Conservation (phyloP, 2,888 invertebrate species). For the Sinhomidia bicolor region DNA sequence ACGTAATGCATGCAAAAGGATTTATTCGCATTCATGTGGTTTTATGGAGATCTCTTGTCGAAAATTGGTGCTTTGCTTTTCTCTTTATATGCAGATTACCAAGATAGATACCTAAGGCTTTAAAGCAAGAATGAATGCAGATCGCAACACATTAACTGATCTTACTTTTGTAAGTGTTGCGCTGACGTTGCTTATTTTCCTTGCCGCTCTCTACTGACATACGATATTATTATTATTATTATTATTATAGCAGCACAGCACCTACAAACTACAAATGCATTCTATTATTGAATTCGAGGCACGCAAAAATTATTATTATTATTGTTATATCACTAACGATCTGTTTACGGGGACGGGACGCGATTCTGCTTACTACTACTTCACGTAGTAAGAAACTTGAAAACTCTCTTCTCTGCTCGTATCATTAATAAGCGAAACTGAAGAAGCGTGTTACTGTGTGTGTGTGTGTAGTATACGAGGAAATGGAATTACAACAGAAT, state of each 20-base stretch:
- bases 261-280: not conserved
- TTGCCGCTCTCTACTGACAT: too few relatives aligned
- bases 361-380: not conserved
- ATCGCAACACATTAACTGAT: constrained; percentile 4
- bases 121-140: constrained; percentile 8
- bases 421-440: constrained; percentile 8
- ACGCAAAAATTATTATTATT: constrained; percentile 30
- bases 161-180: not conserved
- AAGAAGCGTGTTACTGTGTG: constrained; percentile 9
- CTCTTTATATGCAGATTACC: constrained; percentile 63
- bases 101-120: constrained; percentile 22
- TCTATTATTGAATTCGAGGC: not conserved
- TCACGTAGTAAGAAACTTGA: too few relatives aligned
- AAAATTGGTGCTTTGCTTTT: constrained; percentile 51
- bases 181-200: not conserved
- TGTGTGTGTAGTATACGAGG: not conserved
- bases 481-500: constrained; percentile 16
- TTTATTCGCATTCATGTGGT: constrained; percentile 62
- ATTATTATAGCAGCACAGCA: not conserved
- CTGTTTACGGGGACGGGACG: constrained; percentile 25
- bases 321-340: constrained; percentile 55
- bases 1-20: constrained; percentile 26
- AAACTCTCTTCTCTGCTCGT: too few relatives aligned
- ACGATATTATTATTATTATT: too few relatives aligned
- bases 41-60: constrained; percentile 64